Base-by-base conservation (phyloP, 2,888 invertebrate genomes). In the Phyllotreta cruciferae region DNA sequence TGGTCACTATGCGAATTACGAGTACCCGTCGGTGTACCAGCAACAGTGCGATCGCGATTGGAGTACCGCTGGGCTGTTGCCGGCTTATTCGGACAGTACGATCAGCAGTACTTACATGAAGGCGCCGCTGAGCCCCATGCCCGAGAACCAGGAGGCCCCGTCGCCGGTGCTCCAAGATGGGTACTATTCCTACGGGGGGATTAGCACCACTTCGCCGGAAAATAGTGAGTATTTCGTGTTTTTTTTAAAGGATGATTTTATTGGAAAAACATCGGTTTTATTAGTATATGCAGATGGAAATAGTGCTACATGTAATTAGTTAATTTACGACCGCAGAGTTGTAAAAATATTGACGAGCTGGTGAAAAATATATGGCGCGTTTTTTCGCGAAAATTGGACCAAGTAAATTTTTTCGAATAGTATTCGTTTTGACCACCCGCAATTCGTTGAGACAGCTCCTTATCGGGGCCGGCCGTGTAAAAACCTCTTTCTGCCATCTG, bases 101-200 rank as follows among this genome's bases (percentile, higher is more conserved):
- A 71, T 76, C 13, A 65, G 75, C 3, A 74, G 74, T 56, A 70
- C 74, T 44, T 82, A 81, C 63, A 58, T 81, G 72, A 82, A 81
- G 68, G 75, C 80, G 24, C 79, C 81, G n/a, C 66, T 81, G 50
- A 82, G 82, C 69, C 82, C 82, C 6, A 75, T 80, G 66, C 75
- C 77, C 38, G 77, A 78, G 41, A 78, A 78, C 35, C 75, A 75
- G 49, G 74, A 79, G 11, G 77, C 80, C 13, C 78, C 80, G 42
- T 78, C 81, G 14, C 79, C 80, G n/a, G 70, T 73, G 9, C 66
- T 73, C 52, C 65, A 74, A 13, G 79, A 80, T 56, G 72, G 75
- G 9, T 81, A 79, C 69, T 79, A 79, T 66, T 80, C 81, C 63
- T 82, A 82, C 68, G 77, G 77, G 52, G 72, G 75, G 1, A 74